phyloP scores from a whole-genome alignment of 2,113 vertebrate genomes.

The Elephantulus edwardii region DNA sequence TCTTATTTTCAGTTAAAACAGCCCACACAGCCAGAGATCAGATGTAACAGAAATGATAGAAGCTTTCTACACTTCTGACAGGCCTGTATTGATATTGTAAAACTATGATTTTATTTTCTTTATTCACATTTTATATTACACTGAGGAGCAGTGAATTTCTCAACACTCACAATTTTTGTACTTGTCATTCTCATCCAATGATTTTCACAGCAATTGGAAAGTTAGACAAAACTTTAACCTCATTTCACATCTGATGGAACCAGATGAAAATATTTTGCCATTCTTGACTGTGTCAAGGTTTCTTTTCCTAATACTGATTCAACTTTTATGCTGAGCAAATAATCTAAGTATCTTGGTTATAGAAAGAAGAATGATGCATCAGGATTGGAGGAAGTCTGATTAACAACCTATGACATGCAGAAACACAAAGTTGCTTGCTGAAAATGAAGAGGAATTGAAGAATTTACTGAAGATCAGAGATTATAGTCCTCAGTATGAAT shows the following conservation, averaged over 20 bases:
- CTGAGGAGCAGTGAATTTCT: background rate
- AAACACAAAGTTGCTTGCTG: too few species aligned
- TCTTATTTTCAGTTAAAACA: background rate
- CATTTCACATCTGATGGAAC: background rate
- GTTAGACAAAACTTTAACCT: background rate
- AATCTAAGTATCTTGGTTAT: too few species aligned
- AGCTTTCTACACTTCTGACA: background rate
- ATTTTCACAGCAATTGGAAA: background rate
- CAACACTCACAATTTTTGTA: fast-evolving
- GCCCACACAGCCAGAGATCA: background rate
- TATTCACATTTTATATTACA: background rate
- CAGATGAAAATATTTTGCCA: background rate
- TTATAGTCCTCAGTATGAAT: too few species aligned
- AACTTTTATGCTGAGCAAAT: too few species aligned
- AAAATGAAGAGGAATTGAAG: too few species aligned
- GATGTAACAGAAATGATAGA: background rate
- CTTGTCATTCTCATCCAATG: background rate
- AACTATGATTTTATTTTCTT: background rate
- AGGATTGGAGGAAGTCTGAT: too few species aligned
- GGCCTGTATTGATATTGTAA: background rate
- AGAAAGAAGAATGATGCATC: too few species aligned
- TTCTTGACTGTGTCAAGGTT: background rate
- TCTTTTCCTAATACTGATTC: too few species aligned
- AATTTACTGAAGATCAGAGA: too few species aligned
- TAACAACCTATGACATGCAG: too few species aligned